Conservation (phyloP, 2,113 vertebrate genomes). For the Ceuthmochares aereus region DNA sequence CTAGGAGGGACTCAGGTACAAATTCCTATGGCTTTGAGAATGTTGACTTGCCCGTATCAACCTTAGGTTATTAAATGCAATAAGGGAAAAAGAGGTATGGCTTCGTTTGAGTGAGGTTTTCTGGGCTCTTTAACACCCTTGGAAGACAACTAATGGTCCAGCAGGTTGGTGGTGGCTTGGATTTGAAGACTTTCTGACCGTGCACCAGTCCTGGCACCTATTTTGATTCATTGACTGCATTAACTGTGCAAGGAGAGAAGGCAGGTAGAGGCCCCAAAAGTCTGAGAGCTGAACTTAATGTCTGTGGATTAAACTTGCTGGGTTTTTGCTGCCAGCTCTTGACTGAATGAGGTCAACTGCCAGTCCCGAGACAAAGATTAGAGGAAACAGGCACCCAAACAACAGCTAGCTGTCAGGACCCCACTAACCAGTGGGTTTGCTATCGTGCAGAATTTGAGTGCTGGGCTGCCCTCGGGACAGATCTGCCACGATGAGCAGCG, state of each 20-base stretch:
- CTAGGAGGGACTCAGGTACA: neutral
- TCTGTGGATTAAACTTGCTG: neutral
- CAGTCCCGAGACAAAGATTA: neutral
- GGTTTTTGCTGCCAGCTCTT: constrained; percentile 4
- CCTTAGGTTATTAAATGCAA: neutral
- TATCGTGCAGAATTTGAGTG: constrained; percentile 82
- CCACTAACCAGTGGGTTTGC: neutral
- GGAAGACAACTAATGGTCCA: neutral
- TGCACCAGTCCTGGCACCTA: neutral
- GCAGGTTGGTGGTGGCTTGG: neutral
- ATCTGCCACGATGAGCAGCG: constrained; percentile 95
- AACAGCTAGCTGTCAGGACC: neutral
- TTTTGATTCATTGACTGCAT: neutral
- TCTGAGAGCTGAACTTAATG: neutral
- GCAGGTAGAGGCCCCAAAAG: neutral
- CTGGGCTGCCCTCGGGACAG: constrained; percentile 90
- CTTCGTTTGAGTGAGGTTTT: neutral
- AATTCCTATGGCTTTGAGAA: neutral
- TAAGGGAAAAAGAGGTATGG: neutral
- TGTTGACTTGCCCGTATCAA: neutral
- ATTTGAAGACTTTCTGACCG: neutral
- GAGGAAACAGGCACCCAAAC: neutral
- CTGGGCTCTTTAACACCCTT: neutral
- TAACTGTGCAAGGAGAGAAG: neutral
- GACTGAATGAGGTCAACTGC: constrained; percentile 35